Percentiles rank a stretch among this genome's conserved stretches.
Conservation (phyloP, 2,888 invertebrate genomes). For the Agriopis marginaria region DNA sequence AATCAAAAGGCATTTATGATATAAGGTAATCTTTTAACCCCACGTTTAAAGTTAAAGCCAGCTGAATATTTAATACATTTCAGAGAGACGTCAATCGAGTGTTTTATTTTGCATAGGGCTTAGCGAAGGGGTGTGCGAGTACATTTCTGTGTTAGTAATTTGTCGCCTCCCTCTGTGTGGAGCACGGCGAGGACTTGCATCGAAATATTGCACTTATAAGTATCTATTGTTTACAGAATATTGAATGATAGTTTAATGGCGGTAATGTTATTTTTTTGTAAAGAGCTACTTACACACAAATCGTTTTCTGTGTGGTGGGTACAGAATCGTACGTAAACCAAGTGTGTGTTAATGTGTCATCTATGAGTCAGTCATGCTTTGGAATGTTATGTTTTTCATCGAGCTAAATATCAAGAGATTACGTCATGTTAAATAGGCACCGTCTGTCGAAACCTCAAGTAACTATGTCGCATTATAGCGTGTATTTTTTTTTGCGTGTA, state of each 20-base stretch:
- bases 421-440: no score
- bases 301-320: no score
- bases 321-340: not conserved
- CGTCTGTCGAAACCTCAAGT: no score
- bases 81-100: constrained; percentile 85
- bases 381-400: no score
- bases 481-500: no score
- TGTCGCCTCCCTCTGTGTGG: constrained; percentile 64
- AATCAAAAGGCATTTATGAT: constrained; percentile 36
- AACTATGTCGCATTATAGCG: no score
- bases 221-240: constrained; percentile 76
- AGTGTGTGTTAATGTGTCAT: not conserved
- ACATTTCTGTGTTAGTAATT: constrained; percentile 85
- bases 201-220: constrained; percentile 67
- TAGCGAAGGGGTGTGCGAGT: constrained; percentile 80
- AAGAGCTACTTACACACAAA: no score
- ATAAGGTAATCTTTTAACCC: constrained; percentile 74
- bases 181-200: constrained; percentile 44
- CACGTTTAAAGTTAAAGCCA: constrained; percentile 78
- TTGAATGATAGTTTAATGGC: constrained; percentile 73
- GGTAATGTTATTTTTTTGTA: no score
- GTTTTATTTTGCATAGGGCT: constrained; percentile 86
- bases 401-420: no score
- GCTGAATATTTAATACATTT: constrained; percentile 86
- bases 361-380: no score